Conservation (phyloP, 2,888 invertebrate species). For the Lucinisca nassula region DNA sequence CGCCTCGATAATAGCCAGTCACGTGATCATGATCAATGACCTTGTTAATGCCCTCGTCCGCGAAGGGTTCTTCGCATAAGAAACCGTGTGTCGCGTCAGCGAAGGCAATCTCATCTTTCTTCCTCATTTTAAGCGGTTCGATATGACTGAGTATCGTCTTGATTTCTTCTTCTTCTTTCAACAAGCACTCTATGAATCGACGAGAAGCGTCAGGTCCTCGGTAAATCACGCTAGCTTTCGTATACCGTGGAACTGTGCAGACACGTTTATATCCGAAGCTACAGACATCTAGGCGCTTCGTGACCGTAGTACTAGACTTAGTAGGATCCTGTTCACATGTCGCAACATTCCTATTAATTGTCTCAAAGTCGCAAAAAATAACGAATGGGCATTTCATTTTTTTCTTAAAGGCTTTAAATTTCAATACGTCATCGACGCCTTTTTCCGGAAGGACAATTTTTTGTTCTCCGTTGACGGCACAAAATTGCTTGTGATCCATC, state of each 20-base stretch:
- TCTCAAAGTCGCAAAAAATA: constrained; percentile 62
- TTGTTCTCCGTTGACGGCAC: constrained; percentile 44
- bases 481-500: constrained; percentile 39
- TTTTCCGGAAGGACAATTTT: constrained; percentile 48
- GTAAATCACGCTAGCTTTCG: background rate
- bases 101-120: background rate
- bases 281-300: background rate
- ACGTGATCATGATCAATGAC: no score
- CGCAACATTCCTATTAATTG: constrained; percentile 28
- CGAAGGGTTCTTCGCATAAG: no score
- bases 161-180: background rate
- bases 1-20: no score
- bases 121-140: background rate
- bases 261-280: background rate
- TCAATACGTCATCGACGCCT: constrained; percentile 49
- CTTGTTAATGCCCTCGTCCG: no score
- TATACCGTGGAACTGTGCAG: background rate
- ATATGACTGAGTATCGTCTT: background rate
- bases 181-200: background rate
- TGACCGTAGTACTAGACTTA: background rate
- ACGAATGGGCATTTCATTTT: constrained; percentile 45
- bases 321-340: background rate
- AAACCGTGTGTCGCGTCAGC: no score
- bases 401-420: constrained; percentile 53
- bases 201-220: background rate